Evolutionary conservation across 2,797 vertebrate species (phyloP).

Genomic region (Poecilia wingei): DNA sequence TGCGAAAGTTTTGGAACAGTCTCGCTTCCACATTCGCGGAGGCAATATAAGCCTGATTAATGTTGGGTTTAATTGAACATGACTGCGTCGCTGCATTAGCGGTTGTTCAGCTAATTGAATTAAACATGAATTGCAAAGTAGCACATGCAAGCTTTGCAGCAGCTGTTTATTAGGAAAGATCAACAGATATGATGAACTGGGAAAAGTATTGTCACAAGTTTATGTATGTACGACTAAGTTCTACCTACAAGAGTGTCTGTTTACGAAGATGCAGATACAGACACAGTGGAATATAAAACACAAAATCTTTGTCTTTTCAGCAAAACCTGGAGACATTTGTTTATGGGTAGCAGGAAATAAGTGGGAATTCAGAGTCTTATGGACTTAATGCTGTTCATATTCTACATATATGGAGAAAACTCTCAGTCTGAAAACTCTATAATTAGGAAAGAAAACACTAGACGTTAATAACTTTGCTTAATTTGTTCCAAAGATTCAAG

Average conservation of each 20-base stretch:
- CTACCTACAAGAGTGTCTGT: no score
- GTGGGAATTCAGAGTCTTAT: not conserved
- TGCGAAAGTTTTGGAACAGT: not conserved
- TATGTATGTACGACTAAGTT: no score
- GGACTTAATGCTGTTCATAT: not conserved
- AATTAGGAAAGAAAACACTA: not conserved
- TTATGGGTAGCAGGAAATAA: not conserved
- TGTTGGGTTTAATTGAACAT: slow-evolving; percentile 42
- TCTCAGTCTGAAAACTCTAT: not conserved
- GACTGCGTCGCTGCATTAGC: slow-evolving; percentile 19
- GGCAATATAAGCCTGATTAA: slow-evolving; percentile 3
- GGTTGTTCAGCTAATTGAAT: slow-evolving; percentile 25
- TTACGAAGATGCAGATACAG: no score
- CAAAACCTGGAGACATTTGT: not conserved
- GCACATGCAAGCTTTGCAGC: not conserved
- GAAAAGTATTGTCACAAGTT: not conserved
- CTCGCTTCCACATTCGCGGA: slow-evolving; percentile 5
- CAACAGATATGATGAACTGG: not conserved
- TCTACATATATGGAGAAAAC: not conserved
- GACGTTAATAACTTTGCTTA: slow-evolving; percentile 7
- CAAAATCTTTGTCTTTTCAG: not conserved
- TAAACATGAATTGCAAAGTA: slow-evolving; percentile 13
- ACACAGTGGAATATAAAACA: not conserved
- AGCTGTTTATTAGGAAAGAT: slow-evolving; percentile 13
- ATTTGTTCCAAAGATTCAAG: slow-evolving; percentile 28